A percentile compares a stretch with the other conserved stretches of the same genome.
These are phyloP conservation scores for Muricea muricata DNA, from an alignment of 92 coral and sea anemone species.

Conservation along the genomic window DNA sequence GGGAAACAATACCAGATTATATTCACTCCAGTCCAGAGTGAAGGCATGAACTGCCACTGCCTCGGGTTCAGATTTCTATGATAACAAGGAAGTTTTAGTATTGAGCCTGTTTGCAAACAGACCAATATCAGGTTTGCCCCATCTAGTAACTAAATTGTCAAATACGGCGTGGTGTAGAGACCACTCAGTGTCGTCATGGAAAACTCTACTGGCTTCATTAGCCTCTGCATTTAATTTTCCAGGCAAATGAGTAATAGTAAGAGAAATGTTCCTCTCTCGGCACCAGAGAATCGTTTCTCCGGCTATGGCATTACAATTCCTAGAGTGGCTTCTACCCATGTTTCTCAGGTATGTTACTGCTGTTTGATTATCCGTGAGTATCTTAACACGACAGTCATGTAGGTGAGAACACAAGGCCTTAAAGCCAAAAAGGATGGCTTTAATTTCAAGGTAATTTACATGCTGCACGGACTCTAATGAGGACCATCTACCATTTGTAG, in stretches of 20 bases:
- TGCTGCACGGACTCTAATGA: conserved; percentile 21
- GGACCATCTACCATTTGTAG: conserved; percentile 53
- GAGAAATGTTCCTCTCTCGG: too few species aligned
- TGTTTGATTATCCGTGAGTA: conserved; percentile 18
- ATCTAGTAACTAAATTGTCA: too few species aligned
- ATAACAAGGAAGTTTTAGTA: too few species aligned
- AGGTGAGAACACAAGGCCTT: conserved; percentile 33
- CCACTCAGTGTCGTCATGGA: conserved; percentile 54
- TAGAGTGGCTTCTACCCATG: conserved; percentile 34
- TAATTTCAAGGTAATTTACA: conserved; percentile 53
- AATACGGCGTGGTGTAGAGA: too few species aligned
- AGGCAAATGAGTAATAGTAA: conserved; percentile 44
- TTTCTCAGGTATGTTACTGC: background rate
- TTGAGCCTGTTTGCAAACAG: too few species aligned
- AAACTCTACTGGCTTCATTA: conserved; percentile 51
- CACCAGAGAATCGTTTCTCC: conserved; percentile 45
- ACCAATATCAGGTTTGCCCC: too few species aligned
- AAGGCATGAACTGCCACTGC: too few species aligned
- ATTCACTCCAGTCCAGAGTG: too few species aligned
- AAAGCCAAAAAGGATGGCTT: conserved; percentile 50
- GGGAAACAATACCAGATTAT: too few species aligned
- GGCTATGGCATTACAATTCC: conserved; percentile 32
- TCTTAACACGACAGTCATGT: conserved; percentile 17
- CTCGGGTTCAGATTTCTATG: too few species aligned
- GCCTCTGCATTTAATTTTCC: conserved; percentile 46